Percentiles rank a stretch among this genome's conserved stretches.
phyloP scores from a whole-genome alignment of 2,888 invertebrate genomes.

The Steinernema hermaphroditum region DNA sequence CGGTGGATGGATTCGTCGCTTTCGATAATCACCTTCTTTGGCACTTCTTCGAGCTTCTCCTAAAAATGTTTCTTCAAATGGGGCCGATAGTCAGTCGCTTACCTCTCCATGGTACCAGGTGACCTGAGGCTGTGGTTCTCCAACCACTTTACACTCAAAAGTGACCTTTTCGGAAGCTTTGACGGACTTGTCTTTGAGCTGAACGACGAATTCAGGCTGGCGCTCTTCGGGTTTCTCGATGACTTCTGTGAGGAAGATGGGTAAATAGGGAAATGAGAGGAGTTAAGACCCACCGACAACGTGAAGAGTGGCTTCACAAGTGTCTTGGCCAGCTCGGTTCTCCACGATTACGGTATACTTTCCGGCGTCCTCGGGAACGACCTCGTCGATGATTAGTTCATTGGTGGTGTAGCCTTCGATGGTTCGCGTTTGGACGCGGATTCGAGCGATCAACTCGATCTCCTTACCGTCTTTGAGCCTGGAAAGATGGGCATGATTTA shows the following conservation, averaged over 20 bases:
- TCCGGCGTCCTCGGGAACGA: slow-evolving; percentile 62
- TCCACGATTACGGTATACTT: slow-evolving; percentile 64
- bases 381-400: slow-evolving; percentile 64
- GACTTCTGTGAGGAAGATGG: slow-evolving; percentile 48
- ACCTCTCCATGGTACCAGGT: slow-evolving; percentile 80
- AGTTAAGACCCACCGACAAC: slow-evolving; percentile 40
- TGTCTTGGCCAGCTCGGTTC: slow-evolving; percentile 61
- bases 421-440: slow-evolving; percentile 60
- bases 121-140: slow-evolving; percentile 56
- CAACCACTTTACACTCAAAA: slow-evolving; percentile 68
- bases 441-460: slow-evolving; percentile 65
- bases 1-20: slow-evolving; percentile 53
- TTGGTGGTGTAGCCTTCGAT: slow-evolving; percentile 57
- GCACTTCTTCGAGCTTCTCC: slow-evolving; percentile 23
- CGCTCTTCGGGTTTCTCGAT: slow-evolving; percentile 50
- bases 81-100: slow-evolving; percentile 66
- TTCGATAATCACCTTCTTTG: slow-evolving; percentile 42
- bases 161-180: slow-evolving; percentile 70
- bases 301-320: slow-evolving; percentile 61
- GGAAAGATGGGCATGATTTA: too few species aligned
- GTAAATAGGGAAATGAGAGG: background rate
- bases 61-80: background rate
- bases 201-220: slow-evolving; percentile 58
- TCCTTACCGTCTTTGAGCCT: slow-evolving; percentile 62
- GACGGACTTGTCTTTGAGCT: slow-evolving; percentile 56